Conservation (phyloP, 2,888 invertebrate genomes). For the Lycophotia porphyrea region DNA sequence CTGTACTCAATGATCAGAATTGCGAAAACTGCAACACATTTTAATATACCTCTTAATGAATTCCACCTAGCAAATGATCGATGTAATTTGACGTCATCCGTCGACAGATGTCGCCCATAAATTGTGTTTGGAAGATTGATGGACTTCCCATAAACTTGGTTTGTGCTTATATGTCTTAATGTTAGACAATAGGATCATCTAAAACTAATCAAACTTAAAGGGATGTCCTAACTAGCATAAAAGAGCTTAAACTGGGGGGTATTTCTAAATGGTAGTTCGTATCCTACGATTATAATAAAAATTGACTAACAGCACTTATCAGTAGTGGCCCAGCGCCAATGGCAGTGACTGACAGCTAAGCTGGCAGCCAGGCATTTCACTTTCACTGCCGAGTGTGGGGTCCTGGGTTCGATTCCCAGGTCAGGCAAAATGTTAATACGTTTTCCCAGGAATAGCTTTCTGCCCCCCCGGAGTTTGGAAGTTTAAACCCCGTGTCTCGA, state of each 20-base stretch:
- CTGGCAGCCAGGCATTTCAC: neutral
- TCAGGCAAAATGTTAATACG: neutral
- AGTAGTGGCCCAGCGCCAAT: neutral
- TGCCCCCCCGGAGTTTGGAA: too few relatives aligned
- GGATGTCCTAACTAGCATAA: constrained; percentile 19
- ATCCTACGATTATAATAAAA: too few relatives aligned
- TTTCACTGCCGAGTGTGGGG: too few relatives aligned
- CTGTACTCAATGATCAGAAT: neutral
- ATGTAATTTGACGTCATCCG: constrained; percentile 56
- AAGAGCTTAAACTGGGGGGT: neutral
- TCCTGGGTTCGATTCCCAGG: neutral
- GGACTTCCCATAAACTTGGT: constrained; percentile 40
- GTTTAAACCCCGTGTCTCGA: too few relatives aligned
- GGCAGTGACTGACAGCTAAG: neutral
- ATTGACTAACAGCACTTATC: neutral
- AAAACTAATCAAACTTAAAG: constrained; percentile 63
- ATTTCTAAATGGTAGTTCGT: neutral
- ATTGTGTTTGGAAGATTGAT: constrained; percentile 63
- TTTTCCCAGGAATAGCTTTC: neutral
- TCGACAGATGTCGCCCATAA: constrained; percentile 56
- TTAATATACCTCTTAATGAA: constrained; percentile 22
- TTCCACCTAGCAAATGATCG: constrained; percentile 28
- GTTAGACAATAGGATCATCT: constrained; percentile 62
- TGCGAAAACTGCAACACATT: constrained; percentile 1
- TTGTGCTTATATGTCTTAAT: constrained; percentile 50